Percentiles rank a stretch among this genome's conserved stretches.
Conservation (phyloP, 2,888 invertebrate species). For the Drosophila stalkeri region DNA sequence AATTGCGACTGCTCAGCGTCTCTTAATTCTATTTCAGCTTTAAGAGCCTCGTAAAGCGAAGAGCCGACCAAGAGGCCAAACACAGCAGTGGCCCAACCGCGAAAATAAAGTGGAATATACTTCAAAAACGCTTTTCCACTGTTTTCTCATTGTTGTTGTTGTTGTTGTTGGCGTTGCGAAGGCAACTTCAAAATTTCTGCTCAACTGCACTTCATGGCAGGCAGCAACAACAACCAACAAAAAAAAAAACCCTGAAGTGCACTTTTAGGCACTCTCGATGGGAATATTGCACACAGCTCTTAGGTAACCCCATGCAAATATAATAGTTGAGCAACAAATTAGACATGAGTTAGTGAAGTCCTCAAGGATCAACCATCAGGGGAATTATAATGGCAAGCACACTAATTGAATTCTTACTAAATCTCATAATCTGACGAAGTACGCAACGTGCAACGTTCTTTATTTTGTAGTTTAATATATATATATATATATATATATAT, state of each 20-base stretch:
- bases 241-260: constrained; percentile 41
- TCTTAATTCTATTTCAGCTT: constrained; percentile 72
- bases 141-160: constrained; percentile 1
- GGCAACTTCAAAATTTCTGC: constrained; percentile 49
- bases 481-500: not conserved
- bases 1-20: constrained; percentile 73
- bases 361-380: not conserved
- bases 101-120: constrained; percentile 26
- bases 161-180: constrained; percentile 35
- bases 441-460: not conserved
- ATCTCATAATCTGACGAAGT: not conserved
- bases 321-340: constrained; percentile 9
- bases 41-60: constrained; percentile 64
- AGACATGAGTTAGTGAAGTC: not conserved
- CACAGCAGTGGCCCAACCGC: constrained; percentile 24
- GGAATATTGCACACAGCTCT: not conserved
- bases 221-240: constrained; percentile 2
- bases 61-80: constrained; percentile 20
- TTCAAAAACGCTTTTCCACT: constrained; percentile 47
- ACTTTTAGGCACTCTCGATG: constrained; percentile 22
- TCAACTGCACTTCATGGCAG: constrained; percentile 36
- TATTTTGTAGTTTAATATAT: not conserved
- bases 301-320: not conserved
- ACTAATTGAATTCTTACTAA: not conserved
- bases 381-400: not conserved